Evolutionary conservation across 1,140 invertebrate genomes (phyloP).

Genomic region (Sipha flava): DNA sequence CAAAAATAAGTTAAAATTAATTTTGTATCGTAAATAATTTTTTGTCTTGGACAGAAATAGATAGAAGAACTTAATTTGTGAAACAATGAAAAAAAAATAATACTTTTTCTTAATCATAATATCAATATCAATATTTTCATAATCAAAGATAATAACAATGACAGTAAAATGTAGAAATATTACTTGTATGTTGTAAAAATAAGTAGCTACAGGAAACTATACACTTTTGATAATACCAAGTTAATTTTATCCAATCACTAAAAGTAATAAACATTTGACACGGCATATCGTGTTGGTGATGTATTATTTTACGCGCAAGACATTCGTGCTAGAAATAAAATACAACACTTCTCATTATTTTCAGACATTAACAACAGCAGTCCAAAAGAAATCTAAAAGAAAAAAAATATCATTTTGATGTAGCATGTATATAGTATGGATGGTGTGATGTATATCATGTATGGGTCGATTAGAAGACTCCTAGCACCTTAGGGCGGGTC

Average conservation of each 20-base stretch:
- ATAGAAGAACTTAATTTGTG: no score
- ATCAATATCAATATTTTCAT: no score
- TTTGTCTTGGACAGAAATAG: no score
- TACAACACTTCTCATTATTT: background rate
- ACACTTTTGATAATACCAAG: background rate
- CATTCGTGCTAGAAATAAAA: background rate
- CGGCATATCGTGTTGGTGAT: background rate
- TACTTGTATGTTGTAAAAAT: no score
- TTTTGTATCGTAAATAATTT: no score
- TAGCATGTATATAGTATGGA: background rate
- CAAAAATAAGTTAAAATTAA: no score
- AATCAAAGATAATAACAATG: no score
- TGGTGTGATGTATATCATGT: background rate
- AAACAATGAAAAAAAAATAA: no score
- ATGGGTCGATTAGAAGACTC: background rate
- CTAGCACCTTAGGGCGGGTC: background rate
- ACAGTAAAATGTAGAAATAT: no score
- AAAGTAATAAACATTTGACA: background rate
- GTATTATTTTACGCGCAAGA: background rate
- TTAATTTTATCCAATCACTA: background rate
- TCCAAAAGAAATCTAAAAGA: background rate
- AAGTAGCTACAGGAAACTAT: no score
- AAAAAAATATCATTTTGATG: background rate
- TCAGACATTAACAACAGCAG: background rate
- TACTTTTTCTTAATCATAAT: no score